phyloP scores from a whole-genome alignment of 2,113 vertebrate species.

The Anthoscopus minutus region DNA sequence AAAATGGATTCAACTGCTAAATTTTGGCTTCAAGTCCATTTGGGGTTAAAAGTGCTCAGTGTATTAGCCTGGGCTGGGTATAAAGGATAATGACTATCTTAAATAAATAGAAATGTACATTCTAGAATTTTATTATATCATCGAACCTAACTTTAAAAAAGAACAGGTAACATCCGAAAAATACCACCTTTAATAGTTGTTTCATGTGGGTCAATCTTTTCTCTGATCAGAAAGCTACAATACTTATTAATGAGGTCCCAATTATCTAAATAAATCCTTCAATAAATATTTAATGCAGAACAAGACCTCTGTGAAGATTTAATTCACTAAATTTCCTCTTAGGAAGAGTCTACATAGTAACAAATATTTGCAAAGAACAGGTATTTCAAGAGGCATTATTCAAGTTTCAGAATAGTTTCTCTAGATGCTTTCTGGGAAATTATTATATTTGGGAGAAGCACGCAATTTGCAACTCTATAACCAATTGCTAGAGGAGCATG shows the following conservation, averaged over 20 bases:
- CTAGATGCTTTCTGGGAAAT: constrained; percentile 40
- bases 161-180: not conserved
- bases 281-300: constrained; percentile 12
- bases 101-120: not conserved
- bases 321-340: not conserved
- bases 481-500: constrained; percentile 37
- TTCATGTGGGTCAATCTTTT: not conserved
- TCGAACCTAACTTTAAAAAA: not conserved
- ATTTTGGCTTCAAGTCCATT: not conserved
- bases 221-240: not conserved
- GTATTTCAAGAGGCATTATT: constrained; percentile 27
- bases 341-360: not conserved
- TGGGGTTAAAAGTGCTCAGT: not conserved
- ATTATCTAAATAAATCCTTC: constrained; percentile 10
- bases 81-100: not conserved
- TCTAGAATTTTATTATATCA: not conserved
- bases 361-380: constrained; percentile 24
- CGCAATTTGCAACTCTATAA: constrained; percentile 5
- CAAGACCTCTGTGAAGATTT: not conserved
- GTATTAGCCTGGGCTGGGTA: not conserved
- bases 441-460: constrained; percentile 35
- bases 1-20: not conserved
- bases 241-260: not conserved
- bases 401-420: constrained; percentile 54
- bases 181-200: not conserved